Evolutionary conservation across 2,797 vertebrate species (phyloP).

Genomic region (Typhlichthys eigenmanni): DNA sequence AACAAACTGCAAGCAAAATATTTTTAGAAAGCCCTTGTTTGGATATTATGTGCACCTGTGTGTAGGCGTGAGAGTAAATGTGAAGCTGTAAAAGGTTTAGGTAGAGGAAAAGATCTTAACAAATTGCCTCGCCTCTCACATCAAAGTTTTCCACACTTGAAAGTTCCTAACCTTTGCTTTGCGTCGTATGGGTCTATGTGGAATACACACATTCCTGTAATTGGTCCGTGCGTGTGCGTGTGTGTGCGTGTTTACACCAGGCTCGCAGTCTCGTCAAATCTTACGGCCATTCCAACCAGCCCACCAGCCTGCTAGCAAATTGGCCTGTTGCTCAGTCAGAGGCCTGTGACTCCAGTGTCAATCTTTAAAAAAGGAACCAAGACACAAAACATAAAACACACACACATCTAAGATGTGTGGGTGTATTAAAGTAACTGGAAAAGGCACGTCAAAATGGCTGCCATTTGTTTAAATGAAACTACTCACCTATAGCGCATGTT

Average conservation of each 20-base stretch:
- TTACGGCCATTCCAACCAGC: background rate
- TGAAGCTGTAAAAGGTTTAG: background rate
- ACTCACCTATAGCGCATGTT: too few species aligned
- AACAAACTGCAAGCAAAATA: slow-evolving; percentile 29
- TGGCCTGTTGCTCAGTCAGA: slow-evolving; percentile 5
- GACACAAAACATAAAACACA: background rate
- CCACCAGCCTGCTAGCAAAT: background rate
- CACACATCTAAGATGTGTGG: background rate
- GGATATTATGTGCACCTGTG: background rate
- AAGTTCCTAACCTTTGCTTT: background rate
- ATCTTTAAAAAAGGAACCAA: background rate
- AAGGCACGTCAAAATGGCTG: too few species aligned
- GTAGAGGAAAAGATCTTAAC: background rate
- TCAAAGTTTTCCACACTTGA: background rate
- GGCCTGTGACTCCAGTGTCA: background rate
- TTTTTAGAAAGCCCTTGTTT: slow-evolving; percentile 7
- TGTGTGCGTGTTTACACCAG: slow-evolving; percentile 3
- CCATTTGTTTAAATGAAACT: too few species aligned
- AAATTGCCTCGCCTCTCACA: background rate
- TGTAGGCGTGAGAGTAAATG: background rate
- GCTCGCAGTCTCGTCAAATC: background rate
- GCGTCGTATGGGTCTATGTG: background rate
- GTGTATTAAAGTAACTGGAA: too few species aligned
- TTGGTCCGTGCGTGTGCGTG: slow-evolving; percentile 10
- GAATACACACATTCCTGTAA: slow-evolving; percentile 14